Base-by-base conservation (phyloP, 2,113 vertebrate species). In the Sinocyclocheilus rhinocerous region DNA sequence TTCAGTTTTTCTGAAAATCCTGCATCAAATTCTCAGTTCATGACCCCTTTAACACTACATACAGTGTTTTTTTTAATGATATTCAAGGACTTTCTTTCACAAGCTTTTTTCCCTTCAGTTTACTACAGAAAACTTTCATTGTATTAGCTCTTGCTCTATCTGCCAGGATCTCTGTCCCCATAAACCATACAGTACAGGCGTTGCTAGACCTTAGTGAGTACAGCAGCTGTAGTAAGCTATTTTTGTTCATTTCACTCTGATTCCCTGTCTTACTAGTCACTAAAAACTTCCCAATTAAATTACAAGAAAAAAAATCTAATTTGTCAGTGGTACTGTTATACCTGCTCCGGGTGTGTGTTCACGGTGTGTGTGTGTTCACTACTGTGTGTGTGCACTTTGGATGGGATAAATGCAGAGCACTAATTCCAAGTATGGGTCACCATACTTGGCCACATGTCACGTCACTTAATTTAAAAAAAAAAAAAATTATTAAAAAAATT, bases 291-390 rank as follows among this genome's bases (percentile, higher is more conserved):
- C 20, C 57, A 59, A n/a, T 59, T 22, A 61, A 61, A n/a, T n/a
- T 3, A n/a, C 6, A 61, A 10, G 0, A 61, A 3, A 7, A 55
- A 55, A 18, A 10, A 3, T 33, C 2, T 6, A 22, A 22, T n/a
- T 50, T 77, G 13, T 55, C 67, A 70, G n/a, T 70, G 29, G 67
- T 70, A 36, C 29, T 70, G 69, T 39, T 73, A 22, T n/a, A n/a
- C n/a, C n/a, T n/a, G n/a, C n/a, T n/a, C n/a, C n/a, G n/a, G n/a
- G n/a, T n/a, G n/a, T n/a, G n/a, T n/a, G n/a, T n/a, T n/a, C n/a
- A n/a, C n/a, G n/a, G n/a, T n/a, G n/a, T n/a, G n/a, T n/a, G n/a
- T n/a, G n/a, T n/a, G n/a, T n/a, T n/a, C n/a, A n/a, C n/a, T n/a
- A n/a, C n/a, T n/a, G n/a, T n/a, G n/a, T n/a, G n/a, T n/a, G n/a